Base-by-base conservation (phyloP, 2,888 invertebrate species). In the Cepaea hortensis region DNA sequence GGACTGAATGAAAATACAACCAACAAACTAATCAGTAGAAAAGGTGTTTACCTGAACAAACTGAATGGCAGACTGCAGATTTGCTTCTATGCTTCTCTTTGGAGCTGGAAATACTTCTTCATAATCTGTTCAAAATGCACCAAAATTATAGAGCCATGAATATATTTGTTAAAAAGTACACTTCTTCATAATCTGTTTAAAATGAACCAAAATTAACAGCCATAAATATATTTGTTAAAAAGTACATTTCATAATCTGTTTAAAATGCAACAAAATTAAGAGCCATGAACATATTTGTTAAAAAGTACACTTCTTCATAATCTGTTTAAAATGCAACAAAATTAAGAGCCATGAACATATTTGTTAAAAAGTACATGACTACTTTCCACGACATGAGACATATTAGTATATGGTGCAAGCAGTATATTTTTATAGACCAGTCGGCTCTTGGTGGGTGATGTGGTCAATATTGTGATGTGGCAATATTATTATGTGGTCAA, bases 81-180 rank as follows among this genome's bases (percentile, higher is more conserved):
- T 93, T 5, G 84, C 85, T 46, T 90, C 87, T 35, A 88, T 91
- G 50, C 88, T 91, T 2, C 85, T 35, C 35, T 90, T 90, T 88
- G 92, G 91, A n/a, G 87, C 86, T 50, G 93, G 93, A 86, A 93
- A 94, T 68, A 94, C 85, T 81, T 93, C 93, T 85, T 87, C 90
- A 87, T 90, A 93, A 62, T 90, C 93, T 93, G 90, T 72, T 90
- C 88, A 46, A 62, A 83, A 65, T 15, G 48, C n/a, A 20, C 15
- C 6, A 48, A 18, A 76, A 76, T 5, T 5, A 3, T 62, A 70
- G 23, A n/a, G 3, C 23, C 5, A n/a, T 23, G 68, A 6, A 62
- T 62, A 62, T 62, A 62, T 15, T 15, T 68, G 68, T 20, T 68
- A 68, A n/a, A 68, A n/a, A 62, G 11, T 62, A 94, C 68, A 94